phyloP scores from a whole-genome alignment of 2,797 vertebrate genomes.

The Phoeniculus purpureus region DNA sequence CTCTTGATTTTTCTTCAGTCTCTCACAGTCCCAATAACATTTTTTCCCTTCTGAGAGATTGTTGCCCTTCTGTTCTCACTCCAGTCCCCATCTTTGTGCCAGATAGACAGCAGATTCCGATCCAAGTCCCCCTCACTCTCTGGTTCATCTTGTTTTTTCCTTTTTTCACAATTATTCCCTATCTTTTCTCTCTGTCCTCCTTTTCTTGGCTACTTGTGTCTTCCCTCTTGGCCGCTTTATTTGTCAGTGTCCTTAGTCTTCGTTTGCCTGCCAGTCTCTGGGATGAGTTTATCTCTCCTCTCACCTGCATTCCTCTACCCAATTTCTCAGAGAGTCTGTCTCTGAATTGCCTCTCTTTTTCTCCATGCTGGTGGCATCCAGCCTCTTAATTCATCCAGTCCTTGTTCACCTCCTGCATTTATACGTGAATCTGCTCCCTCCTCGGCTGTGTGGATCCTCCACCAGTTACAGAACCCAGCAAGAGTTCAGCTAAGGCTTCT shows the following conservation, averaged over 20 bases:
- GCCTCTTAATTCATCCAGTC: background rate
- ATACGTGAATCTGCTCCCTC: background rate
- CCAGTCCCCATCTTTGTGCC: background rate
- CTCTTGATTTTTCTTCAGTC: background rate
- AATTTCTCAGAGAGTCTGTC: background rate
- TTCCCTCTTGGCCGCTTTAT: background rate
- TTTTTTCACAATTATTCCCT: background rate
- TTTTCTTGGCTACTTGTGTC: background rate
- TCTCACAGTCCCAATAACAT: background rate
- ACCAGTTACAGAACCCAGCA: background rate
- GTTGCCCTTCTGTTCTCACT: background rate
- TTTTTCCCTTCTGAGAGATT: background rate
- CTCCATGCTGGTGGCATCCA: background rate
- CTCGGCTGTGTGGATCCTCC: background rate
- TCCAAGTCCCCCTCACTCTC: background rate
- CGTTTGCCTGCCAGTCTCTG: background rate
- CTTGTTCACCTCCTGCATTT: background rate
- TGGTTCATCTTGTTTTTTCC: too few species aligned
- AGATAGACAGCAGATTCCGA: background rate
- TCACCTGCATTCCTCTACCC: background rate
- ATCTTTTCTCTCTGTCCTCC: background rate
- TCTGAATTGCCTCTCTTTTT: background rate
- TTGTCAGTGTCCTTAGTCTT: background rate
- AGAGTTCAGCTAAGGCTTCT: conserved; percentile 37
- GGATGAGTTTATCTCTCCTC: background rate